Percentiles rank a stretch among this genome's conserved stretches.
These are phyloP conservation scores for Deroptyus accipitrinus DNA, from an alignment of 2,113 vertebrate genomes.

Conservation along the genomic window DNA sequence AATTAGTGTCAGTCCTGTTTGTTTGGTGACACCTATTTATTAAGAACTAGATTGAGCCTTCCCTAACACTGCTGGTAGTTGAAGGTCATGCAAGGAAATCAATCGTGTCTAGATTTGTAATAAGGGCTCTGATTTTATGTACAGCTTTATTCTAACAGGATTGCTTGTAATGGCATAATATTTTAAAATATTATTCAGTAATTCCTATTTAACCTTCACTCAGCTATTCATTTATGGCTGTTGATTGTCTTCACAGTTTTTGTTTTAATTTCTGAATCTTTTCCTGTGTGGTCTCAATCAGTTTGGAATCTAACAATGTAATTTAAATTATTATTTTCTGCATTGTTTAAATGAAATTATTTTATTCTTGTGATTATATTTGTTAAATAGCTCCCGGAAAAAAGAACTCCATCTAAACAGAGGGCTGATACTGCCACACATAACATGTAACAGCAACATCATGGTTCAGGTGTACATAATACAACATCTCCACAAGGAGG, in stretches of 20 bases:
- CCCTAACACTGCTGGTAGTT: not conserved
- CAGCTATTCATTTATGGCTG: not conserved
- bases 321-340: not conserved
- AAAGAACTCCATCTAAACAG: not conserved
- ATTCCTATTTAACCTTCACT: not conserved
- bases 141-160: not conserved
- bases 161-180: not conserved
- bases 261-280: not conserved
- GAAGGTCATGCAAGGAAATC: slow-evolving; percentile 44
- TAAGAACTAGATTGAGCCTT: slow-evolving; percentile 3
- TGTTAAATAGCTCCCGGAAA: not conserved
- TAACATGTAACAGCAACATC: not conserved
- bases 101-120: not conserved
- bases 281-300: not conserved
- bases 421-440: not conserved
- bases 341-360: not conserved
- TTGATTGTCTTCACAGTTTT: not conserved
- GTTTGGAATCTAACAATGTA: not conserved
- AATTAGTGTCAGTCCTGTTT: slow-evolving; percentile 58
- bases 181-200: not conserved
- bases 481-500: not conserved
- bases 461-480: not conserved
- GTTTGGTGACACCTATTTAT: slow-evolving; percentile 35
- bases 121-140: not conserved
- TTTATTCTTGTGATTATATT: not conserved